These are phyloP conservation scores for Poecilobothrus nobilitatus DNA, from an alignment of 2,888 invertebrate species.

Conservation along the genomic window DNA sequence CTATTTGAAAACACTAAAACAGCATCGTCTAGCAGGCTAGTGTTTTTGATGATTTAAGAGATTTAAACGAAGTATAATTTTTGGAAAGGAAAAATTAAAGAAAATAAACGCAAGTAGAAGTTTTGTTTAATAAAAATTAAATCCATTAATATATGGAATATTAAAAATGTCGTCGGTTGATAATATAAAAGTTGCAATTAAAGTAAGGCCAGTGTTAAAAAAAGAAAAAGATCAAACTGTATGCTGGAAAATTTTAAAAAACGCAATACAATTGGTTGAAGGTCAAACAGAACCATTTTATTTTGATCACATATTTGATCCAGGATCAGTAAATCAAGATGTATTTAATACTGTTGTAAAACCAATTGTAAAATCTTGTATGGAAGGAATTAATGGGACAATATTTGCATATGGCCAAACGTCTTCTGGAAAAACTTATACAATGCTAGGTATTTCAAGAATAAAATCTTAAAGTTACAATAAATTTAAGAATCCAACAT, in stretches of 20 bases:
- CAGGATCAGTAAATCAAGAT: conserved; percentile 49
- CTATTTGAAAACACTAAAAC: too few relatives aligned
- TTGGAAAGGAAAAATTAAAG: too few relatives aligned
- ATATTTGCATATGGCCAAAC: conserved; percentile 90
- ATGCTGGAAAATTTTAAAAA: conserved; percentile 53
- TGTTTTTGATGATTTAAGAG: too few relatives aligned
- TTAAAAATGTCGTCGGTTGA: conserved; percentile 37
- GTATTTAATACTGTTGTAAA: conserved; percentile 61
- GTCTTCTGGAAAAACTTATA: conserved; percentile 55
- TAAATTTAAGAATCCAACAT: too few relatives aligned
- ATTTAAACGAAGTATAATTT: too few relatives aligned
- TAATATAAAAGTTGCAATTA: conserved; percentile 62
- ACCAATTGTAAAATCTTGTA: conserved; percentile 61
- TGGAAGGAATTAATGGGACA: conserved; percentile 74
- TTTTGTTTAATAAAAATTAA: too few relatives aligned
- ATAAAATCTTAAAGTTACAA: not conserved
- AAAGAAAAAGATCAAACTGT: conserved; percentile 47
- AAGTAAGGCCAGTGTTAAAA: conserved; percentile 56
- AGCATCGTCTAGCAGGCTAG: too few relatives aligned
- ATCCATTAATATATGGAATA: too few relatives aligned
- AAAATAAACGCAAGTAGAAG: too few relatives aligned
- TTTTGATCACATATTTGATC: conserved; percentile 63
- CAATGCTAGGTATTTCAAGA: not conserved
- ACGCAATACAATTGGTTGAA: conserved; percentile 52
- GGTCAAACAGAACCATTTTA: conserved; percentile 45